Evolutionary conservation across 2,888 invertebrate genomes (phyloP), one percentile per base, ranked within the genome.

Genomic region (Drosophila melanosoma): DNA sequence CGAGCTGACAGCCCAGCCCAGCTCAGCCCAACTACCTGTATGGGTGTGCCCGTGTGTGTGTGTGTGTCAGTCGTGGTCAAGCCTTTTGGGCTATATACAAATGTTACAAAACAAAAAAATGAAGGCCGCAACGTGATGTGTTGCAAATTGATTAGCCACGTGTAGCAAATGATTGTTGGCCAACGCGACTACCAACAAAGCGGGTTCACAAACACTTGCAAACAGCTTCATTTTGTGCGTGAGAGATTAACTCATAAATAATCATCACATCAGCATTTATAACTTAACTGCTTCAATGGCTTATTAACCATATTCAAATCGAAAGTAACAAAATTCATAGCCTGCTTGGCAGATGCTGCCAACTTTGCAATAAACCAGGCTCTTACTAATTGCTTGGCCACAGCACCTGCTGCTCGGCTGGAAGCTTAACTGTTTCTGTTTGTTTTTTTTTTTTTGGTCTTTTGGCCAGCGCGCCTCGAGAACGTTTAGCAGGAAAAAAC

Each of bases 351-450:
- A 64, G 54, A 48, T 71, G 79, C 61, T 71, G 29, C 29, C 29
- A 6, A 29, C 54, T 52, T 68, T 58, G 60, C 65, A 68, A 65
- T 83, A 71, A 71, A 69, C 60, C 73, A 68, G 69, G 76, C 66
- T 82, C 76, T 56, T 77, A 91, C 87, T 90, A 90, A 90, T 90
- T 91, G 91, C 89, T 90, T 68, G 79, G 79, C 75, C 79, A 67
- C 65, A 82, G 75, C 90, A 90, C 90, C 90, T 90, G 45, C 20
- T 69, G 67, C 2, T 32, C 42, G 69, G 1, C 40, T 48, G 65
- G n/a, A 38, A 23, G 67, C 67, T 67, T 66, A 67, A 66, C 58
- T 62, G 53, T 57, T 57, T 54, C 67, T 48, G 38, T 36, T 29
- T 29, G n/a, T 29, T 29, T 5, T 26, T 26, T 1, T 26, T 26